Percentiles rank a stretch among this genome's conserved stretches.
Conservation (phyloP, 1,140 invertebrate genomes). For the Eubasilissa regina region DNA sequence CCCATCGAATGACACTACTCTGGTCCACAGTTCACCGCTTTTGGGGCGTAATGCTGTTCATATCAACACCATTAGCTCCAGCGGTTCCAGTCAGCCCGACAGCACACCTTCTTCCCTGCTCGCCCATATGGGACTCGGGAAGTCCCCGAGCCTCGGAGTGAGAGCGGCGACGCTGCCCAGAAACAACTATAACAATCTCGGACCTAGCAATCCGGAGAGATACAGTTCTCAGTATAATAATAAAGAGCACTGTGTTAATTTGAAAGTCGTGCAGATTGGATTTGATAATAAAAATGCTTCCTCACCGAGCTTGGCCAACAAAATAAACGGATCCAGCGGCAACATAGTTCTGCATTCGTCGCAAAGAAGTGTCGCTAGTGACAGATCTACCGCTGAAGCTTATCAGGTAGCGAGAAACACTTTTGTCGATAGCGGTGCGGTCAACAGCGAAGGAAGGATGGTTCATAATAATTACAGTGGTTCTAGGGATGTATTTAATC, state of each 20-base stretch:
- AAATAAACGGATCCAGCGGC: conserved; percentile 60
- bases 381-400: conserved; percentile 40
- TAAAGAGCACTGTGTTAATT: conserved; percentile 71
- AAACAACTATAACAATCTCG: conserved; percentile 76
- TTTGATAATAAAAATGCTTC: conserved; percentile 64
- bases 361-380: conserved; percentile 49
- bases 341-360: conserved; percentile 52
- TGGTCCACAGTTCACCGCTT: conserved; percentile 70
- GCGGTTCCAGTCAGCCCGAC: conserved; percentile 68
- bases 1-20: conserved; percentile 59
- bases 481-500: neutral
- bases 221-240: conserved; percentile 72
- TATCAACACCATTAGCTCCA: conserved; percentile 69
- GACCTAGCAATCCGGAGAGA: conserved; percentile 69
- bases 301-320: conserved; percentile 73
- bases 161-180: conserved; percentile 80
- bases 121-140: conserved; percentile 61
- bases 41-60: conserved; percentile 70
- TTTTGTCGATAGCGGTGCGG: conserved; percentile 46
- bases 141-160: conserved; percentile 73
- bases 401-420: conserved; percentile 38
- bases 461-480: conserved; percentile 64
- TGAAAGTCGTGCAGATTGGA: conserved; percentile 73
- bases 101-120: conserved; percentile 62
- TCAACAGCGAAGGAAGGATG: conserved; percentile 32